Evolutionary conservation across 2,113 vertebrate genomes (phyloP).

Genomic region (Tonatia bakeri): DNA sequence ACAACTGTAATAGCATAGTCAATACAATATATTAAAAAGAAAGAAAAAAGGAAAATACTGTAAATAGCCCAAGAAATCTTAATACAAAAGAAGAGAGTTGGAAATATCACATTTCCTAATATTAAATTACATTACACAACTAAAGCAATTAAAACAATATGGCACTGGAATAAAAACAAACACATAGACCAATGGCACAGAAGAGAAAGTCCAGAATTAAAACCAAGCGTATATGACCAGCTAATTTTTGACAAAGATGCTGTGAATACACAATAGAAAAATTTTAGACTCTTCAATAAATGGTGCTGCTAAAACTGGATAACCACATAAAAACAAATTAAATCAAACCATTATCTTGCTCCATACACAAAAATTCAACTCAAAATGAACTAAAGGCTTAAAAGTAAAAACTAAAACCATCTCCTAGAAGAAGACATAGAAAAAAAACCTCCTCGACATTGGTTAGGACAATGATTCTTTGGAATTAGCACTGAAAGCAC

Average conservation of each 20-base stretch:
- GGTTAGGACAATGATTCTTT: not conserved
- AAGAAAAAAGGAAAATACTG: not conserved
- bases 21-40: too few species aligned
- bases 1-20: too few species aligned
- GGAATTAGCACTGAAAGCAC: not conserved
- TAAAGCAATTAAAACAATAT: not conserved
- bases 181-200: not conserved
- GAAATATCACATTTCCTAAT: not conserved
- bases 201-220: not conserved
- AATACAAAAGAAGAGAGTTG: not conserved
- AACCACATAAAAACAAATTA: not conserved
- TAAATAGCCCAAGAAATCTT: not conserved
- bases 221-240: not conserved
- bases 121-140: not conserved
- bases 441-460: not conserved
- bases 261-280: not conserved
- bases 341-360: not conserved
- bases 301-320: not conserved
- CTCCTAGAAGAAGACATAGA: not conserved
- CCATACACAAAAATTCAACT: not conserved
- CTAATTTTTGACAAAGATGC: not conserved
- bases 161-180: not conserved
- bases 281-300: not conserved
- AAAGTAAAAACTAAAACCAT: not conserved
- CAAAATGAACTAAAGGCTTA: not conserved